Percentiles rank a stretch among this genome's conserved stretches.
phyloP scores from a whole-genome alignment of 2,113 vertebrate genomes.

The Pontoporia blainvillei region DNA sequence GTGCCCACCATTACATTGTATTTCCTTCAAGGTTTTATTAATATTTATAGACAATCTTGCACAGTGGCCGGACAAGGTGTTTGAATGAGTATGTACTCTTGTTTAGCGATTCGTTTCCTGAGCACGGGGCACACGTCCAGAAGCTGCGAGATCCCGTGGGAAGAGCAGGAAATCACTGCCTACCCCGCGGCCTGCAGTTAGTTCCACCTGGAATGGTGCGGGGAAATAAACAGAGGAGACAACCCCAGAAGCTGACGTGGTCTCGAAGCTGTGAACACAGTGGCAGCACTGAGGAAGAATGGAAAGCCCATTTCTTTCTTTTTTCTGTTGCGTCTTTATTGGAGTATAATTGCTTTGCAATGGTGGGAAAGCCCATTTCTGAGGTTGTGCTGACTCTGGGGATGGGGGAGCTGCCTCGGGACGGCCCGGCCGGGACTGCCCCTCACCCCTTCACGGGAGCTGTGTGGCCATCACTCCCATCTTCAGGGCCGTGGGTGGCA shows the following conservation, averaged over 20 bases:
- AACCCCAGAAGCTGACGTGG: accelerated
- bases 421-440: accelerated
- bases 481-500: not conserved
- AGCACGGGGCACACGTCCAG: not conserved
- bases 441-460: no score
- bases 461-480: not conserved
- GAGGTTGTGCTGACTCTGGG: accelerated
- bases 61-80: no score
- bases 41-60: not conserved
- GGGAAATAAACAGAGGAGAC: not conserved
- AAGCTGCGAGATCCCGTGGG: not conserved
- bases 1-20: not conserved
- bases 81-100: not conserved
- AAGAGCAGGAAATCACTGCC: not conserved
- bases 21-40: not conserved
- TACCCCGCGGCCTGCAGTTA: not conserved
- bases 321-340: no score
- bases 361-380: not conserved
- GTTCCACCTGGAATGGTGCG: not conserved
- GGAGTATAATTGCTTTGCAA: no score
- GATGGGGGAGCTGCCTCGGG: not conserved
- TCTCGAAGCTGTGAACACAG: not conserved
- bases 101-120: not conserved
- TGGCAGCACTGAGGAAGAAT: no score
- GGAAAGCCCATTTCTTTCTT: not conserved